Conservation (phyloP, 2,797 vertebrate species). For the Smutsia gigantea region DNA sequence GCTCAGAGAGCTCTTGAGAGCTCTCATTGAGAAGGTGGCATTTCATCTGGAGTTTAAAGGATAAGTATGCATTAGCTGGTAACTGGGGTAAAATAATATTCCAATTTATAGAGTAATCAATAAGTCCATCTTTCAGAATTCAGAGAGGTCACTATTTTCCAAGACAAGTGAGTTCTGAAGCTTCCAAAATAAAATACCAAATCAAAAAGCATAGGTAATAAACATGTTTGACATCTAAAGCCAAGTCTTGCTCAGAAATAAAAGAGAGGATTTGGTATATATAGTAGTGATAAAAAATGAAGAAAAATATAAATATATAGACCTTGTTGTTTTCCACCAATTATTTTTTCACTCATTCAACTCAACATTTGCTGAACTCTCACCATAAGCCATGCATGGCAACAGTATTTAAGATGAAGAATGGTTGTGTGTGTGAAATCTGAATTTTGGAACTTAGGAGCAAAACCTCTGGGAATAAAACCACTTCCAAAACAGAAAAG, state of each 20-base stretch:
- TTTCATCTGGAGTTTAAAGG: slow-evolving; percentile 49
- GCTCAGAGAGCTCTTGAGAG: no score
- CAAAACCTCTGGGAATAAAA: slow-evolving; percentile 27
- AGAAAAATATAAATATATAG: slow-evolving; percentile 49
- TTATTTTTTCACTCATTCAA: slow-evolving; percentile 43
- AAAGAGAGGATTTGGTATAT: background rate
- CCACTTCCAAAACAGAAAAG: background rate
- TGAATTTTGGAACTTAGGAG: slow-evolving; percentile 35
- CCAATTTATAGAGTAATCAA: slow-evolving; percentile 36
- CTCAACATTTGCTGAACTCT: slow-evolving; percentile 49
- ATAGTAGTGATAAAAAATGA: slow-evolving; percentile 14
- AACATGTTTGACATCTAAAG: slow-evolving; percentile 53
- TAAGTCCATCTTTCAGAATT: slow-evolving; percentile 51
- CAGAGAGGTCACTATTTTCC: slow-evolving; percentile 24
- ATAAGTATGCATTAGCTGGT: background rate
- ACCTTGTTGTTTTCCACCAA: slow-evolving; percentile 33
- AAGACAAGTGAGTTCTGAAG: slow-evolving; percentile 15
- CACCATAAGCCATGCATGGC: background rate
- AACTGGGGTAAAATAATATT: slow-evolving; percentile 21
- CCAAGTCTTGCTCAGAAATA: slow-evolving; percentile 38
- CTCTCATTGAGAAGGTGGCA: background rate
- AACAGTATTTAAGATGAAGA: slow-evolving; percentile 58
- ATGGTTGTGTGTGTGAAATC: slow-evolving; percentile 5
- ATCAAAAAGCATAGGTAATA: background rate
- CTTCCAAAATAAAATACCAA: slow-evolving; percentile 44